Conservation (phyloP, 1,140 invertebrate genomes). For the Achatina immaculata region DNA sequence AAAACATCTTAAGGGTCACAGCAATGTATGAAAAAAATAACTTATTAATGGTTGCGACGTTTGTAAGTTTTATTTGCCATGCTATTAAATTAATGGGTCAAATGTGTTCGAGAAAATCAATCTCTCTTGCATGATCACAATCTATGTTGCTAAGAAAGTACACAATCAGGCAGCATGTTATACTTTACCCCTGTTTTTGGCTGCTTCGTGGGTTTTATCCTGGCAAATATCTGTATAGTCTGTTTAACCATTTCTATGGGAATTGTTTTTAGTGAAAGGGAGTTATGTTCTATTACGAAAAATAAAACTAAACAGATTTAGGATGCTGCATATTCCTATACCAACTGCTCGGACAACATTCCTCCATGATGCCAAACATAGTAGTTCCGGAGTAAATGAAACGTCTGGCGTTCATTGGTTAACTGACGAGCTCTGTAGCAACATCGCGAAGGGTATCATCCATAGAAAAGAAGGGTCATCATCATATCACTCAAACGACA, state of each 20-base stretch:
- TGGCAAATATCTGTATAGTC: slow-evolving; percentile 70
- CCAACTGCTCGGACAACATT: slow-evolving; percentile 47
- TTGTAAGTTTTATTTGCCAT: too few species aligned
- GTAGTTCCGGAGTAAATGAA: slow-evolving; percentile 2
- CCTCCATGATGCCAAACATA: slow-evolving; percentile 48
- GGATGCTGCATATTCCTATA: neutral
- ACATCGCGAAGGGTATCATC: neutral
- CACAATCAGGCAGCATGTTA: neutral
- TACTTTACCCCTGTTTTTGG: slow-evolving; percentile 65
- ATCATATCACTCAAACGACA: too few species aligned
- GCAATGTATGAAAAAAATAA: too few species aligned
- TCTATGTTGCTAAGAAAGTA: neutral
- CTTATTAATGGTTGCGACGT: too few species aligned
- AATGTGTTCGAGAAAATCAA: too few species aligned
- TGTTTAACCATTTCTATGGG: slow-evolving; percentile 68
- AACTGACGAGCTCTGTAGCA: neutral
- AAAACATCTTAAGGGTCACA: too few species aligned
- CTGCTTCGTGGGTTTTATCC: slow-evolving; percentile 68
- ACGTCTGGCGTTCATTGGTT: slow-evolving; percentile 38
- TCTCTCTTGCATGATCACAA: too few species aligned
- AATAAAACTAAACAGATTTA: neutral
- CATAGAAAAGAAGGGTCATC: too few species aligned
- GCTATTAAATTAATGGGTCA: too few species aligned
- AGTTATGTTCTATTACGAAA: neutral
- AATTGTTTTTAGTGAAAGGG: neutral